Conservation (phyloP, 2,797 vertebrate genomes). For the Sardinella longiceps region DNA sequence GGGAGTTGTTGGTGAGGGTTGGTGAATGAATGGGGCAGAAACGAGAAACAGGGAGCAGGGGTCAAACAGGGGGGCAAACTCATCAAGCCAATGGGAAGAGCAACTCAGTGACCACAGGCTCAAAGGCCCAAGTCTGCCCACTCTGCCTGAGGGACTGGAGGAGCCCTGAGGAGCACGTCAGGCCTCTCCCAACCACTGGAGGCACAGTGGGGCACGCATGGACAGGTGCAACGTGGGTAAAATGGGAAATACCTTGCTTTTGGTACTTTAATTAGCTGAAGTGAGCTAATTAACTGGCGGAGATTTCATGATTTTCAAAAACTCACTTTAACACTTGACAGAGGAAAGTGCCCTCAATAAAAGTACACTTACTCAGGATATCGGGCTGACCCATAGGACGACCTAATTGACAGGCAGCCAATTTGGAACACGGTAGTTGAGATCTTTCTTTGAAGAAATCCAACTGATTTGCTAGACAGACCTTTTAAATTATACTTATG, state of each 20-base stretch:
- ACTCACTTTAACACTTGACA: background rate
- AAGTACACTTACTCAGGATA: background rate
- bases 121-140: background rate
- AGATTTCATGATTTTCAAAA: too few relatives aligned
- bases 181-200: background rate
- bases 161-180: background rate
- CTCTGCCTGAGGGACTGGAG: background rate
- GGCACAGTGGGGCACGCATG: background rate
- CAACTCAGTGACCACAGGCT: background rate
- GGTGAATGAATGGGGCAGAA: background rate
- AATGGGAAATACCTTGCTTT: background rate
- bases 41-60: background rate
- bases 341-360: background rate
- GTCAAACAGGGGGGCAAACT: conserved; percentile 24
- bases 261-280: background rate
- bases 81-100: conserved; percentile 49
- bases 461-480: background rate
- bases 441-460: background rate
- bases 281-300: background rate
- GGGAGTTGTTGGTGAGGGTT: background rate
- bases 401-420: background rate
- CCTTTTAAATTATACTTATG: background rate
- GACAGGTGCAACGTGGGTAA: background rate
- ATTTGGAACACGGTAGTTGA: background rate
- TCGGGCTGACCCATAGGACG: background rate